phyloP scores from a whole-genome alignment of 2,797 vertebrate species.

The Cacajao melanocephalus region DNA sequence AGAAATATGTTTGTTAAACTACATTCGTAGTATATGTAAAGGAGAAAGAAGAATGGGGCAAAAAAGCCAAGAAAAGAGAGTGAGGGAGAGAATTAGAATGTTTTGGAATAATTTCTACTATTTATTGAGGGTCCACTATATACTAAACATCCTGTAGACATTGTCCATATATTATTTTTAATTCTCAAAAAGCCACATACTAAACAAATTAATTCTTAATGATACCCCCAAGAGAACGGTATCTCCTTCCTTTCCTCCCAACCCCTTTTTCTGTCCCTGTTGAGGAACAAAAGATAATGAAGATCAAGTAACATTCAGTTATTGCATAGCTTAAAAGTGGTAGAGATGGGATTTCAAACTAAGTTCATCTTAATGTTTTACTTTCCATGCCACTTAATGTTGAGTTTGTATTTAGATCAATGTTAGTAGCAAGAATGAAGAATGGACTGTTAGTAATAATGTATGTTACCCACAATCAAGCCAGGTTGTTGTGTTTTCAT shows the following conservation, averaged over 20 bases:
- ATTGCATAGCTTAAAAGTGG: background rate
- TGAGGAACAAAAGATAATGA: background rate
- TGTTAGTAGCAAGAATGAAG: background rate
- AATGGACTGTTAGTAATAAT: background rate
- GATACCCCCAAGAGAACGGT: background rate
- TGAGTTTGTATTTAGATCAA: background rate
- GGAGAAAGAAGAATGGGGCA: background rate
- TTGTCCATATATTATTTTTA: slow-evolving; percentile 11
- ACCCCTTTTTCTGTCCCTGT: background rate
- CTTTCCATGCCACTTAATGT: background rate
- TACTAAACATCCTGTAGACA: background rate
- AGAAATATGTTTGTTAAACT: background rate
- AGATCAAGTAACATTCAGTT: background rate
- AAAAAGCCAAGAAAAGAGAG: too few species aligned
- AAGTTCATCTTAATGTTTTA: background rate
- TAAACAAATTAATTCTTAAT: background rate
- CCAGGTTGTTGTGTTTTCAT: background rate
- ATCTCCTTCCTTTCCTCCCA: background rate
- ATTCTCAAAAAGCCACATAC: background rate
- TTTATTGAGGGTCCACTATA: background rate
- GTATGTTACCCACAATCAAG: background rate
- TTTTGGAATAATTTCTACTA: background rate
- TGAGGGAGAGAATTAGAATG: background rate
- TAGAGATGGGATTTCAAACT: background rate
- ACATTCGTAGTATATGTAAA: background rate